Conservation (phyloP, 2,113 vertebrate species). For the Thunnus maccoyii region DNA sequence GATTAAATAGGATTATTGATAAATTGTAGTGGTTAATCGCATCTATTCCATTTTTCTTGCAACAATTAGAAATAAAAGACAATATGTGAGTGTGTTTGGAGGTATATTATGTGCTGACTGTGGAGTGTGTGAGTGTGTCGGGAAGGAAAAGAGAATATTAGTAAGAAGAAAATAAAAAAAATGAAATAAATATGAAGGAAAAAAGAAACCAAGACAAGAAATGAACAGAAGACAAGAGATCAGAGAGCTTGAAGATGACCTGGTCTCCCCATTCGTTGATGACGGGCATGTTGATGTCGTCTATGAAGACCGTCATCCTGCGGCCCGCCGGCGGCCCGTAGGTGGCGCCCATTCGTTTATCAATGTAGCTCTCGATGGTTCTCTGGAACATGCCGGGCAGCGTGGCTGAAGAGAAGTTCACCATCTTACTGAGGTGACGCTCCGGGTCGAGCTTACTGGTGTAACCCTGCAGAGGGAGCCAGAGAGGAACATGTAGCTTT, state of each 20-base stretch:
- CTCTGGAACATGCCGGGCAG: conserved; percentile 89
- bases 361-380: conserved; percentile 88
- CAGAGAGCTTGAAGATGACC: conserved; percentile 71
- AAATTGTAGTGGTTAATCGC: too few relatives aligned
- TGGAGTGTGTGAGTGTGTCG: too few relatives aligned
- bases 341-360: conserved; percentile 89
- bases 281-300: conserved; percentile 92
- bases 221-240: neutral
- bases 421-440: conserved; percentile 84
- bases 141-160: too few relatives aligned
- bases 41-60: too few relatives aligned
- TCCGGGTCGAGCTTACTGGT: conserved; percentile 86
- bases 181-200: neutral
- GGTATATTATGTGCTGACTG: too few relatives aligned
- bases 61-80: too few relatives aligned
- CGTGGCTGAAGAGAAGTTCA: conserved; percentile 91
- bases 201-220: neutral
- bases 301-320: conserved; percentile 89
- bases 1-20: too few relatives aligned
- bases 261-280: conserved; percentile 93
- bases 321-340: conserved; percentile 88
- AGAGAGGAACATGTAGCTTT: neutral
- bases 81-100: too few relatives aligned
- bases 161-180: too few relatives aligned
- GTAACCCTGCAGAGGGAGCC: conserved; percentile 82